These are phyloP conservation scores for Calidris pygmaea DNA, from an alignment of 2,113 vertebrate species.

Conservation along the genomic window DNA sequence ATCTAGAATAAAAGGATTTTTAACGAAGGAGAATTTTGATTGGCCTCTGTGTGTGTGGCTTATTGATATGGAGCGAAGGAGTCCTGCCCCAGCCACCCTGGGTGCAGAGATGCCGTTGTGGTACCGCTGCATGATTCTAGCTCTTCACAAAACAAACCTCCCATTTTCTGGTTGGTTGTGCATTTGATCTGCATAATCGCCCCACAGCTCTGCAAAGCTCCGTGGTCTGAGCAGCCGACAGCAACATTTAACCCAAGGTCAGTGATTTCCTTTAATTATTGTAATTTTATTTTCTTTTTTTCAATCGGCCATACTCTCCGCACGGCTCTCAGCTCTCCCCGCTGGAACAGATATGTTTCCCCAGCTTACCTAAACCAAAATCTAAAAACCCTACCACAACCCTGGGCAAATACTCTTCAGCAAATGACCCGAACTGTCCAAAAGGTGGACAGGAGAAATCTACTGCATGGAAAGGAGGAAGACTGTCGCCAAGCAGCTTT, in stretches of 20 bases:
- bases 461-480: not conserved
- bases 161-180: conserved; percentile 40
- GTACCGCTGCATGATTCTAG: not conserved
- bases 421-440: not conserved
- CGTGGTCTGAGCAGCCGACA: not conserved
- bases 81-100: not conserved
- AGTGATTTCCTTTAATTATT: conserved; percentile 47
- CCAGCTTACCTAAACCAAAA: not conserved
- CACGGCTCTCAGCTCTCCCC: not conserved
- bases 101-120: not conserved
- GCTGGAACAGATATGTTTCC: not conserved
- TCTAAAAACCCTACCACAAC: not conserved
- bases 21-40: not conserved
- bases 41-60: not conserved
- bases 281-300: not conserved
- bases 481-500: not conserved
- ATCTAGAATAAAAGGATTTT: conserved; percentile 39
- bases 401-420: not conserved
- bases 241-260: conserved; percentile 41
- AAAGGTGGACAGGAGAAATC: not conserved
- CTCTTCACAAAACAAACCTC: not conserved
- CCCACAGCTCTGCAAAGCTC: not conserved
- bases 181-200: conserved; percentile 23
- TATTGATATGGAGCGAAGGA: not conserved
- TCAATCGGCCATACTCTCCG: not conserved